Evolutionary conservation across 2,797 vertebrate species (phyloP), one percentile per base, ranked within the genome.

Genomic region (Micromesistius poutassou): DNA sequence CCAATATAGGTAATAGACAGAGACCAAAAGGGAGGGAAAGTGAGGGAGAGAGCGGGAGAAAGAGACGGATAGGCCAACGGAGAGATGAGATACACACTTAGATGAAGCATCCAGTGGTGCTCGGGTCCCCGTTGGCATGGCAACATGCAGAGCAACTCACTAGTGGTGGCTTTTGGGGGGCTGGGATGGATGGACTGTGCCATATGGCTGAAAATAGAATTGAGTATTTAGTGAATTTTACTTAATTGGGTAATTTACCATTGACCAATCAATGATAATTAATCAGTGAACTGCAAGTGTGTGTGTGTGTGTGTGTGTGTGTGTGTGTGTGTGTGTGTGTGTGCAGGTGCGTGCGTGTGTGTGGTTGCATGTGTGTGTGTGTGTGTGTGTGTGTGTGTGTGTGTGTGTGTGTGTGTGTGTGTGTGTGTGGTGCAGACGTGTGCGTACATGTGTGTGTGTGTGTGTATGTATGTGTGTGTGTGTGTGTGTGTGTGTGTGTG

Each of bases 101-200:
- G 82, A 42, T 82, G 75, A 80, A 84, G 80, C 80, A 84, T 85
- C 80, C 85, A 85, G 81, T 76, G 79, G 79, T 82, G 81, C 83
- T 85, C 72, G 36, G 80, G 80, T 88, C 85, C 82, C 83, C 70
- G 87, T 90, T 90, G 88, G 81, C 88, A 90, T 90, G 86, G 90
- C 81, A 90, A 91, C 87, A 86, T 78, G 80, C 74, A 88, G 87
- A 86, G 78, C 81, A 84, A 80, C 81, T 82, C 84, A 83, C 74
- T 77, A 70, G 84, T 72, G 78, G 55, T 40, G 25, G 72, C 38
- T 66, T 40, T 68, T 74, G 76, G 72, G 42, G 73, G 76, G 62
- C 30, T 72, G 1, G 25, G 71, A 75, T 33, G 12, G 74, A 72
- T 80, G 87, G 86, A 77, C 76, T 77, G 76, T 78, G 82, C 82